Evolutionary conservation across 2,888 invertebrate genomes (phyloP).

Genomic region (Hemicrepidius hirtus): DNA sequence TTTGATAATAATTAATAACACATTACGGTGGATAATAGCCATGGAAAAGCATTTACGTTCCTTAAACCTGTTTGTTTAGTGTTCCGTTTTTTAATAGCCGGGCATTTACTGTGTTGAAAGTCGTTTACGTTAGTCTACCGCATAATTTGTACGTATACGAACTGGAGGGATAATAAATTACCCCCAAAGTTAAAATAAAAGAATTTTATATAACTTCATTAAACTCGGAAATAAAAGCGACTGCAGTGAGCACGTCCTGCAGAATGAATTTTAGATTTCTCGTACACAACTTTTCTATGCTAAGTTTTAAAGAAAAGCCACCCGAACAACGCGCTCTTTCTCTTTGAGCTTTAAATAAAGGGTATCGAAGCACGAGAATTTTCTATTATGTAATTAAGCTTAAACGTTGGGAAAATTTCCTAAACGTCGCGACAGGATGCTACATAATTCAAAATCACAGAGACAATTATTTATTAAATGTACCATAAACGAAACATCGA

Average conservation of each 20-base stretch:
- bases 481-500: neutral
- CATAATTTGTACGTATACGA: slow-evolving; percentile 25
- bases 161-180: slow-evolving; percentile 11
- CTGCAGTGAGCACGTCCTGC: neutral
- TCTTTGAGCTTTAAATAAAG: too few relatives aligned
- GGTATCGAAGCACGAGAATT: too few relatives aligned
- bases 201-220: slow-evolving; percentile 33
- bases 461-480: slow-evolving; percentile 16
- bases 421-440: neutral
- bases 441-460: slow-evolving; percentile 26
- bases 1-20: slow-evolving; percentile 30
- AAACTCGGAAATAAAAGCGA: slow-evolving; percentile 22
- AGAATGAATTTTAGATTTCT: slow-evolving; percentile 4
- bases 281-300: neutral
- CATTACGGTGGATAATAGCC: slow-evolving; percentile 22
- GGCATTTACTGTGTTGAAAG: slow-evolving; percentile 15
- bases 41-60: slow-evolving; percentile 15
- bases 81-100: slow-evolving; percentile 11
- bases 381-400: slow-evolving; percentile 2
- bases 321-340: too few relatives aligned
- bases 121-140: slow-evolving; percentile 7
- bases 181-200: slow-evolving; percentile 27
- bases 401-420: neutral
- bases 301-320: too few relatives aligned
- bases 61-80: slow-evolving; percentile 18